These are phyloP conservation scores for Phocoena phocoena DNA, from an alignment of 2,113 vertebrate species.

Conservation along the genomic window DNA sequence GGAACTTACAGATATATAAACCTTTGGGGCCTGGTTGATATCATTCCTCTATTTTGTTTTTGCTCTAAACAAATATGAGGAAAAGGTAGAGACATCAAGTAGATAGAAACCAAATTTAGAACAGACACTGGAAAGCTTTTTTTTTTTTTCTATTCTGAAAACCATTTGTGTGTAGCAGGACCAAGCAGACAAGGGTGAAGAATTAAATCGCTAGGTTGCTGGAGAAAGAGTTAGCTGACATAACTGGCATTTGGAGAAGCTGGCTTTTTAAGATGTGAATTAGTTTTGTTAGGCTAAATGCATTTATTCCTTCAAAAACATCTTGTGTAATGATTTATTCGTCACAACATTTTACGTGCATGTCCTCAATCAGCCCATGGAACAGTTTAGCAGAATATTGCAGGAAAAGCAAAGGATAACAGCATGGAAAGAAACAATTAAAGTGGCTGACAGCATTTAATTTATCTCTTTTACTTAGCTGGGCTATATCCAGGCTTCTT, in stretches of 20 bases:
- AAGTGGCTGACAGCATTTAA: slow-evolving; percentile 28
- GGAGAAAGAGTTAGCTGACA: slow-evolving; percentile 34
- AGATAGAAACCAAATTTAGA: slow-evolving; percentile 43
- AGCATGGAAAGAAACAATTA: slow-evolving; percentile 55
- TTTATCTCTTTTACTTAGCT: neutral
- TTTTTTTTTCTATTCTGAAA: neutral
- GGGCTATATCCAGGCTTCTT: neutral
- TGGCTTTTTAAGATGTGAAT: slow-evolving; percentile 28
- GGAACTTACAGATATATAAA: slow-evolving; percentile 38
- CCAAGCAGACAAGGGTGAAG: slow-evolving; percentile 21
- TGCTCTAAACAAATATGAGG: slow-evolving; percentile 47
- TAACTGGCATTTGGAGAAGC: neutral
- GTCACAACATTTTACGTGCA: neutral
- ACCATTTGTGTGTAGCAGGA: neutral
- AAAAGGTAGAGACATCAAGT: slow-evolving; percentile 40
- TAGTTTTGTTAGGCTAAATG: slow-evolving; percentile 37
- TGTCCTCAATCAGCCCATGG: neutral
- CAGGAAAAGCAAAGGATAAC: neutral
- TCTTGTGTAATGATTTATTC: slow-evolving; percentile 62
- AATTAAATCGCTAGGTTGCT: neutral
- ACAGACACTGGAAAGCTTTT: neutral
- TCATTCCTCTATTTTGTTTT: slow-evolving; percentile 57
- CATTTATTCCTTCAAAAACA: slow-evolving; percentile 53
- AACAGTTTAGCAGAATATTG: neutral
- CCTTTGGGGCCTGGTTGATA: neutral